These are phyloP conservation scores for Raja brachyura DNA, from an alignment of 2,113 vertebrate genomes.

Conservation along the genomic window DNA sequence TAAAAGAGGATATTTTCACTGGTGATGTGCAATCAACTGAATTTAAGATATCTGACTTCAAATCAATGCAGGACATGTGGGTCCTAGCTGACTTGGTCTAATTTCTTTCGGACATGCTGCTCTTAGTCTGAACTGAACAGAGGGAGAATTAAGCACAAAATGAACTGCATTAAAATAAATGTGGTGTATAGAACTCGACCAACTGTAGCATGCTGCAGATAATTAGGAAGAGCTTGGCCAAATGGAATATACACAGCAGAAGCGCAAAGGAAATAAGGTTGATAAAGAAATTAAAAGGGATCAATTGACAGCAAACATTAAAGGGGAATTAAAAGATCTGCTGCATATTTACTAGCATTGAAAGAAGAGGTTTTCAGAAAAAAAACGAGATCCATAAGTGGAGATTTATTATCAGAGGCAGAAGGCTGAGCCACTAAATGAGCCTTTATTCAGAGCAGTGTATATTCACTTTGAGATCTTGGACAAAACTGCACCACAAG, in stretches of 20 bases:
- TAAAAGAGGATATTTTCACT: background rate
- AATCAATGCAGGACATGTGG: background rate
- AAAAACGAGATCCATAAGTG: background rate
- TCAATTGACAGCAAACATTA: background rate
- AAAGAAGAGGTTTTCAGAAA: background rate
- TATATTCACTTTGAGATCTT: too few species aligned
- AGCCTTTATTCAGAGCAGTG: too few species aligned
- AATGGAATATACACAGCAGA: background rate
- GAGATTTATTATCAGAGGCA: background rate
- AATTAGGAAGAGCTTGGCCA: background rate
- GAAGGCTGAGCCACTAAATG: too few species aligned
- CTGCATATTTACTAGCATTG: too few species aligned
- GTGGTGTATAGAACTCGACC: background rate
- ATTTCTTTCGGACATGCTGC: background rate
- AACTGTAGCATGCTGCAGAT: background rate
- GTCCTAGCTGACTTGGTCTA: background rate
- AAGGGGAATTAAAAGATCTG: background rate
- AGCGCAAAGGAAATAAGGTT: background rate
- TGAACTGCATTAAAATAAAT: background rate
- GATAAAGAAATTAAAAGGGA: background rate
- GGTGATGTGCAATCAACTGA: background rate
- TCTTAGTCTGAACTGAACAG: background rate
- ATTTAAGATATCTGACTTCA: background rate
- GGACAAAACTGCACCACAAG: too few species aligned
- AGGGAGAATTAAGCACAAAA: background rate